Conservation (phyloP, 2,888 invertebrate genomes). For the Anticlea derivata region DNA sequence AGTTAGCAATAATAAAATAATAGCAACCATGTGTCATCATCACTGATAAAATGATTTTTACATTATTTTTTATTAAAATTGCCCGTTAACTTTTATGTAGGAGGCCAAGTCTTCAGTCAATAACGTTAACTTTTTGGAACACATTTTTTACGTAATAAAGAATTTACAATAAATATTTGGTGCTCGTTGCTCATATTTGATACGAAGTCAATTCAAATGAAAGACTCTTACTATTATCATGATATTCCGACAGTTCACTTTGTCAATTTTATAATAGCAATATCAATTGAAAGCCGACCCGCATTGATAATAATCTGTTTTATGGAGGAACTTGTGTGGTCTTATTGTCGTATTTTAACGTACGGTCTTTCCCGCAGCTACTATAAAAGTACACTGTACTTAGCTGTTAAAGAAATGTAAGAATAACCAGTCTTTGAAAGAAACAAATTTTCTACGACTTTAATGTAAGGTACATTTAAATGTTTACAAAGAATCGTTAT, state of each 20-base stretch:
- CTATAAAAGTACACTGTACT: slow-evolving; percentile 1
- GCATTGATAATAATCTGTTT: slow-evolving; percentile 22
- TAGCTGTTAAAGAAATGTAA: background rate
- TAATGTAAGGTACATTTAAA: too few species aligned
- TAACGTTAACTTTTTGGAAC: too few species aligned
- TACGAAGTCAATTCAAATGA: slow-evolving; percentile 2
- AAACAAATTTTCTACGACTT: slow-evolving; percentile 6
- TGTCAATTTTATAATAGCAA: slow-evolving; percentile 25
- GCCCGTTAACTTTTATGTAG: too few species aligned
- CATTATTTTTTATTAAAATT: too few species aligned
- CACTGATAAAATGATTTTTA: too few species aligned
- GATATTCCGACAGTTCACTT: slow-evolving; percentile 14
- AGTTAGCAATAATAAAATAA: too few species aligned
- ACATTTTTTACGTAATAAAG: too few species aligned
- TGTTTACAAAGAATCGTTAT: too few species aligned
- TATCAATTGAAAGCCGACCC: slow-evolving; percentile 20
- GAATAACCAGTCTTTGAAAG: background rate
- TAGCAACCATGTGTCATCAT: too few species aligned
- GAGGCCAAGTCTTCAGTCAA: too few species aligned
- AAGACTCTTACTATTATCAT: background rate
- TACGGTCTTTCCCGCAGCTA: slow-evolving; percentile 11
- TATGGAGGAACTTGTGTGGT: slow-evolving; percentile 25
- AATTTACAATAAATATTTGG: too few species aligned
- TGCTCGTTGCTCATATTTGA: background rate
- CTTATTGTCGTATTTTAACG: slow-evolving; percentile 13